Evolutionary conservation across 2,888 invertebrate genomes (phyloP).

Genomic region (Mystacides longicornis): DNA sequence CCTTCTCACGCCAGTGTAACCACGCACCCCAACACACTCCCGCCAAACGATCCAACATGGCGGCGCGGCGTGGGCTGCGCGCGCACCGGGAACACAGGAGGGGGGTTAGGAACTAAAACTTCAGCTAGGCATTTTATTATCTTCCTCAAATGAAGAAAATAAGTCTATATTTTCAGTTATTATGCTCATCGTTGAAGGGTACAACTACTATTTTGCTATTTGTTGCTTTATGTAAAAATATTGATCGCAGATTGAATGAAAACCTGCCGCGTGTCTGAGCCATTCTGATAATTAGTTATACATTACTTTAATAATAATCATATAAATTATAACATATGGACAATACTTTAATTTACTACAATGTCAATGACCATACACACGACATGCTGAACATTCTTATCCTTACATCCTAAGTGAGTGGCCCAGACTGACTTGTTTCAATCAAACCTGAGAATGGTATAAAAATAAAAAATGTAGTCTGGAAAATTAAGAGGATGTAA

Average conservation of each 20-base stretch:
- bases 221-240: conserved; percentile 25
- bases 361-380: conserved; percentile 26
- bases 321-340: conserved; percentile 24
- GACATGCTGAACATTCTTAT: conserved; percentile 24
- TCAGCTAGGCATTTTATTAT: conserved; percentile 23
- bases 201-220: conserved; percentile 27
- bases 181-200: conserved; percentile 26
- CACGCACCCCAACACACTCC: not conserved
- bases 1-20: too few relatives aligned
- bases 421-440: conserved; percentile 17
- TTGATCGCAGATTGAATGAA: conserved; percentile 25
- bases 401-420: conserved; percentile 23
- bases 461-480: conserved; percentile 18
- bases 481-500: conserved; percentile 17
- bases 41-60: not conserved
- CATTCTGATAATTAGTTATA: too few relatives aligned
- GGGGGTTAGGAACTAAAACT: conserved; percentile 20
- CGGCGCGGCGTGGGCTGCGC: conserved; percentile 30
- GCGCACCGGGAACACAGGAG: conserved; percentile 14
- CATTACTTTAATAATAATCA: not conserved
- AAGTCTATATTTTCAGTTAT: conserved; percentile 25
- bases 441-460: conserved; percentile 13
- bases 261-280: conserved; percentile 25
- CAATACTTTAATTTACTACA: conserved; percentile 23
- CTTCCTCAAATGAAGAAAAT: conserved; percentile 25